Evolutionary conservation across 2,113 vertebrate genomes (phyloP).

Genomic region (Hypanus sabinus): DNA sequence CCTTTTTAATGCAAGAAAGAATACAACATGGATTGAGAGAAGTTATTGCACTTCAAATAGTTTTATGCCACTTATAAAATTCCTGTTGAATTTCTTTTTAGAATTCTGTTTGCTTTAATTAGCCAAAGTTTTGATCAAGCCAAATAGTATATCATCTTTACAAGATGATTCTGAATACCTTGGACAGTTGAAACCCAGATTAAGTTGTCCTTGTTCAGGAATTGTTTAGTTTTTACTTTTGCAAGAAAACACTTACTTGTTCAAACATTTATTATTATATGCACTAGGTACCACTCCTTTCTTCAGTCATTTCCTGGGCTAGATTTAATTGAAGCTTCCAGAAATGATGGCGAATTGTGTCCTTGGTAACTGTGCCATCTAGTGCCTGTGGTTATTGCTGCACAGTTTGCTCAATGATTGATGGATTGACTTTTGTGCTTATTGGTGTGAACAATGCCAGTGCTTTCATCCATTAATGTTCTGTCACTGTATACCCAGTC

Average conservation of each 20-base stretch:
- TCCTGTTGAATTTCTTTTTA: not conserved
- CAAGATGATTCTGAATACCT: not conserved
- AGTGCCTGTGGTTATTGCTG: constrained; percentile 14
- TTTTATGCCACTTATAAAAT: not conserved
- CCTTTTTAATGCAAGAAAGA: not conserved
- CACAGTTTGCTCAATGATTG: constrained; percentile 26
- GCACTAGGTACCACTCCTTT: not conserved
- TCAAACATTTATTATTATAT: not conserved
- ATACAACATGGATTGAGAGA: not conserved
- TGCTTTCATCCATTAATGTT: constrained; percentile 24
- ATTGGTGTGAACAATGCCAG: constrained; percentile 31
- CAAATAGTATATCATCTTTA: not conserved
- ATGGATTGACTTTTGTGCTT: constrained; percentile 26
- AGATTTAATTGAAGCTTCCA: not conserved
- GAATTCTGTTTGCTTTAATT: not conserved
- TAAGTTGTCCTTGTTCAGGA: not conserved
- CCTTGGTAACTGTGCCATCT: constrained; percentile 33
- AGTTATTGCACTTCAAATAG: not conserved
- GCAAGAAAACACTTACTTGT: not conserved
- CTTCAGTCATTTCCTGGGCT: constrained; percentile 5
- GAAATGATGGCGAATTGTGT: not conserved
- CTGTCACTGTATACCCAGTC: constrained; percentile 16
- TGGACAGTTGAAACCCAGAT: not conserved
- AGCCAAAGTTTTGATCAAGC: not conserved
- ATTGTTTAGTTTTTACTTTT: not conserved